Base-by-base conservation (phyloP, 2,113 vertebrate genomes). In the Cervus canadensis region DNA sequence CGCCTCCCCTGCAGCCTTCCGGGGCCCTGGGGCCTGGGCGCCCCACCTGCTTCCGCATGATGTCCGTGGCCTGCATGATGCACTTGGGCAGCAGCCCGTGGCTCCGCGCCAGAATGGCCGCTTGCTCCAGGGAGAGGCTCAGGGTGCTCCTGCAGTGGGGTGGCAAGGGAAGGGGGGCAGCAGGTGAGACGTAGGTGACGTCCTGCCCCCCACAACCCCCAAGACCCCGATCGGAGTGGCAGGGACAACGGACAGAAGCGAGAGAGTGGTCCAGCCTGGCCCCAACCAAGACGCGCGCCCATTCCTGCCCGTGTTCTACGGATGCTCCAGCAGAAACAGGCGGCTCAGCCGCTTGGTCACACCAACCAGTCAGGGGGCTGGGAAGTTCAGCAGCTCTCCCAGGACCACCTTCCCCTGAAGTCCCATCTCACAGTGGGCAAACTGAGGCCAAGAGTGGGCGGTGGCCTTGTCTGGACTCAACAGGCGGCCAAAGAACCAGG, bases 11-110 rank as follows among this genome's bases (percentile, higher is more conserved):
- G 59, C 48, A 40, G 45, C 56, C 89, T 2, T 33, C n/a, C 3
- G 5, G 11, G 11, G 25, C 25, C 3, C 43, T 43, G 17, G 1
- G 9, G 1, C 3, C 7, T 25, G 12, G 57, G 5, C 0, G 0
- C 86, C 98, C 93, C 60, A 99, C 99, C 98, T 99, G 99, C 98
- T 99, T 99, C 19, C 99, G 98, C 99, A 99, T 99, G 96, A 99
- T 99, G 98, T 99, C 99, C 91, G 99, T 99, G 30, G 99, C 99
- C 97, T 99, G 99, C 99, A 99, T 99, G 98, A 99, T 99, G 54
- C 99, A 99, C 95, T 99, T 99, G 12, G 99, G 99, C 94, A 99
- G 97, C 71, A 99, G 99, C 0, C 99, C 99, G 0, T 99, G 99
- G 98, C 99, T 99, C 91, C 99, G 99, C 0, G 99, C 99, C 96